Conservation (phyloP, 2,113 vertebrate genomes). For the Oxygymnocypris stewartii region DNA sequence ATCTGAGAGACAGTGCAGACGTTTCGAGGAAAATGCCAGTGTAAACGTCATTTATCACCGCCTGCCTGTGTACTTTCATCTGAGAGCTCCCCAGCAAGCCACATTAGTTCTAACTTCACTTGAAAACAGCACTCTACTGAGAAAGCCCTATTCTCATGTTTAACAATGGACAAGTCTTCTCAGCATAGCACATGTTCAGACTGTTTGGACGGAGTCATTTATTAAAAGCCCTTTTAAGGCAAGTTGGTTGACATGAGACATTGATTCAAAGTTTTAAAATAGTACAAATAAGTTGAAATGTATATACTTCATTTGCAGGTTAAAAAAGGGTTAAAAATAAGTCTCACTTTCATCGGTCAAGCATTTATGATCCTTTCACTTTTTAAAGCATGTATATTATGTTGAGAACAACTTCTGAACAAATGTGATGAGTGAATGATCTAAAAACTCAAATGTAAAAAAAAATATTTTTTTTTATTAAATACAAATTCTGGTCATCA, state of each 20-base stretch:
- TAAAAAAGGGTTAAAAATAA: not conserved
- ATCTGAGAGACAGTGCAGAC: not conserved
- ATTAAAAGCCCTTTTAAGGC: slow-evolving; percentile 14
- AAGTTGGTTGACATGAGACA: not conserved
- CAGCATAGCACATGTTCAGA: not conserved
- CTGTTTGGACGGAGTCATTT: slow-evolving; percentile 14
- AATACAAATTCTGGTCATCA: too few species aligned
- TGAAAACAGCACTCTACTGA: not conserved
- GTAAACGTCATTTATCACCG: slow-evolving; percentile 3
- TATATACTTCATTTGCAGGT: not conserved
- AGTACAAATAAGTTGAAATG: not conserved
- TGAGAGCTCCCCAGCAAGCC: not conserved
- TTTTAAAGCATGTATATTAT: not conserved
- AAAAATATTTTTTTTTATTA: too few species aligned
- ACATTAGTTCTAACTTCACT: slow-evolving; percentile 8
- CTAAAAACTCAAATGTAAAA: not conserved
- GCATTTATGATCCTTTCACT: not conserved
- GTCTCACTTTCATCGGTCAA: not conserved
- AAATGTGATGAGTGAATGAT: not conserved
- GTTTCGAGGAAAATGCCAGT: not conserved
- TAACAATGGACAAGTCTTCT: not conserved
- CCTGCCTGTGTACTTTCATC: slow-evolving; percentile 1
- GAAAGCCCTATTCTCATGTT: not conserved
- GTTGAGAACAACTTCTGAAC: not conserved
- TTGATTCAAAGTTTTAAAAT: not conserved